Evolutionary conservation across 2,113 vertebrate species (phyloP).

Genomic region (Bubo scandiacus): DNA sequence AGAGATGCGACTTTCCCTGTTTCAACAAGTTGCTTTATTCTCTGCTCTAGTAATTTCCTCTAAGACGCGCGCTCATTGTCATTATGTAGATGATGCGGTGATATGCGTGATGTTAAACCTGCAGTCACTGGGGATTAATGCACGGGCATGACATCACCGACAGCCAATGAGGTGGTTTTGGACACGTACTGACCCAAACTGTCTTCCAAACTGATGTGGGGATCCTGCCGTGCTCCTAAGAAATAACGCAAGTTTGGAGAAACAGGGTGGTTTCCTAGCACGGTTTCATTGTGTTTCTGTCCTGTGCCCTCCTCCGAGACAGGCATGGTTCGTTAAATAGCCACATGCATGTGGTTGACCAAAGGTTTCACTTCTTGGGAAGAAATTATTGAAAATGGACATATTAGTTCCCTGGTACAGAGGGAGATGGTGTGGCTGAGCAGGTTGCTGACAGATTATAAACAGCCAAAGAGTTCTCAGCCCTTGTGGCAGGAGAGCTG

Average conservation of each 20-base stretch:
- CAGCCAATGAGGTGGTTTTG: slow-evolving; percentile 68
- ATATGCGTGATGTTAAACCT: slow-evolving; percentile 54
- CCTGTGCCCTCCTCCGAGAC: accelerated
- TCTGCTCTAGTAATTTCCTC: slow-evolving; percentile 13
- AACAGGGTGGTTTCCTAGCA: not conserved
- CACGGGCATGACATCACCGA: slow-evolving; percentile 67
- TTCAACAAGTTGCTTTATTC: slow-evolving; percentile 61
- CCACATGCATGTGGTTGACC: not conserved
- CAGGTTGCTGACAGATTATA: not conserved
- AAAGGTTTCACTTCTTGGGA: not conserved
- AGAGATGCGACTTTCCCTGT: not conserved
- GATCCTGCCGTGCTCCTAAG: not conserved
- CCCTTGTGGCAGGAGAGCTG: not conserved
- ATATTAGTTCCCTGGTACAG: not conserved
- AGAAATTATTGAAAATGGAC: not conserved
- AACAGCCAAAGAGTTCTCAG: not conserved
- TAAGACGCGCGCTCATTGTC: not conserved
- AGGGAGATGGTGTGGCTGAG: not conserved
- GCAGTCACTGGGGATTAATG: slow-evolving; percentile 58
- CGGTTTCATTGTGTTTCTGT: not conserved
- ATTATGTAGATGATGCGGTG: slow-evolving; percentile 17
- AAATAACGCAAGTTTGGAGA: not conserved
- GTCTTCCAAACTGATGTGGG: not conserved
- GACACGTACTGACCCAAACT: slow-evolving; percentile 47
- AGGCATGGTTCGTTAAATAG: accelerated